Evolutionary conservation across 2,888 invertebrate genomes (phyloP), one percentile per base, ranked within the genome.

Genomic region (Eristalis tenax): DNA sequence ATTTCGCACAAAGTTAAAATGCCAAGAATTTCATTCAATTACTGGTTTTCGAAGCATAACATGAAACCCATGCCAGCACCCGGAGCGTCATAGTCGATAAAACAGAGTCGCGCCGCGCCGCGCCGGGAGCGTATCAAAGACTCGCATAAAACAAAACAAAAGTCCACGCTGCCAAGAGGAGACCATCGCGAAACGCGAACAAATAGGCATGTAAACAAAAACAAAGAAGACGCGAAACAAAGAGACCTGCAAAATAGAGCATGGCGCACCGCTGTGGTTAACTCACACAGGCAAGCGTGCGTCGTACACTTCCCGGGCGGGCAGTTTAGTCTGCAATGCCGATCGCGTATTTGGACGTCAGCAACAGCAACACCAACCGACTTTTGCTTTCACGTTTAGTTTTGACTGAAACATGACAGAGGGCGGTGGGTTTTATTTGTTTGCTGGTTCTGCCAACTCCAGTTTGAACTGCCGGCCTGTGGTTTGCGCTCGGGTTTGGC

Each of bases 171-270:
- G 5, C 50, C n/a, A 32, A 32, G 32, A 32, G 32, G 5, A 32
- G 32, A 4, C 32, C 32, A 50, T 18, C 50, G 56, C 56, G 43
- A 74, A 68, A 26, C 26, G 38, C 32, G 50, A 18, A 35, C 26
- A 38, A 64, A 71, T 70, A 38, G 18, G 64, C 68, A 71, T 71
- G 71, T 83, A 87, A 87, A 87, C 79, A 87, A 80, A 83, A 87
- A 76, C 87, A 80, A 73, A 83, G 79, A 79, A 87, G 68, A 76
- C n/a, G 40, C 64, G 2, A 65, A 11, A 50, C 64, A 80, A 87
- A 73, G 68, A 68, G 63, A 87, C 73, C 68, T 61, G 38, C 66
- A 79, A 87, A 63, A 82, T 70, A 74, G 78, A 38, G 43, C 68
- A 74, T 63, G 64, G 63, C 18, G 18, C n/a, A n/a, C n/a, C n/a